Percentiles rank a stretch among this genome's conserved stretches.
phyloP scores from a whole-genome alignment of 2,888 invertebrate genomes.

The Diarsia mendica region DNA sequence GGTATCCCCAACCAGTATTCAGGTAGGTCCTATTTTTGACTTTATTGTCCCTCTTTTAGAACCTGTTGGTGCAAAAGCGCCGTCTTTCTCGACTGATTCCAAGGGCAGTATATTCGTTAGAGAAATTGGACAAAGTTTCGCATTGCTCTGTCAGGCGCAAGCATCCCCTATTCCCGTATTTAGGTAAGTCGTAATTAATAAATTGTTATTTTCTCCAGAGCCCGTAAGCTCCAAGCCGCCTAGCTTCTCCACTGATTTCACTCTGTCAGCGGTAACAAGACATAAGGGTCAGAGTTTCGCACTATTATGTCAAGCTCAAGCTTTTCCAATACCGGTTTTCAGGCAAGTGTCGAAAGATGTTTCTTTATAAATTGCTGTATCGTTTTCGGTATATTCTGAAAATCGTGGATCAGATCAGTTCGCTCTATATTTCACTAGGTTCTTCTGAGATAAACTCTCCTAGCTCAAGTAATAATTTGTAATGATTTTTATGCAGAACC shows the following conservation, averaged over 20 bases:
- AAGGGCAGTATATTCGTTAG: conserved; percentile 92
- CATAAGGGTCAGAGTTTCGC: conserved; percentile 90
- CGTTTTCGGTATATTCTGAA: not conserved
- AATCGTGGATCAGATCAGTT: not conserved
- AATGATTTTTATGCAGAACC: conserved; percentile 89
- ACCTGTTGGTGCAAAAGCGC: conserved; percentile 91
- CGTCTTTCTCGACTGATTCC: conserved; percentile 91
- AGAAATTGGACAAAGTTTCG: conserved; percentile 90
- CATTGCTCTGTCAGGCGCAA: conserved; percentile 91
- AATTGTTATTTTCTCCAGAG: conserved; percentile 85
- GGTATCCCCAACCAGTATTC: conserved; percentile 92
- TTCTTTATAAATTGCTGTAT: conserved; percentile 3
- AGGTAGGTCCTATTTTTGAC: conserved; percentile 88
- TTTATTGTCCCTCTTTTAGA: conserved; percentile 82
- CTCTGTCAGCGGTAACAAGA: conserved; percentile 91
- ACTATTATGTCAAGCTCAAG: conserved; percentile 93
- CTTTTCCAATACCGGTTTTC: conserved; percentile 92
- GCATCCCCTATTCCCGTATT: conserved; percentile 92
- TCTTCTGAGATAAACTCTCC: conserved; percentile 46
- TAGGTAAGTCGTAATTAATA: conserved; percentile 88
- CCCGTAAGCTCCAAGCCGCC: conserved; percentile 91
- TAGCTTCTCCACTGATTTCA: conserved; percentile 91
- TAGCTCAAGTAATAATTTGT: conserved; percentile 49
- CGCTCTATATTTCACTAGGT: not conserved
- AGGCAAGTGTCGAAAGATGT: conserved; percentile 89